These are phyloP conservation scores for Pandion haliaetus DNA, from an alignment of 2,113 vertebrate genomes.

Conservation along the genomic window DNA sequence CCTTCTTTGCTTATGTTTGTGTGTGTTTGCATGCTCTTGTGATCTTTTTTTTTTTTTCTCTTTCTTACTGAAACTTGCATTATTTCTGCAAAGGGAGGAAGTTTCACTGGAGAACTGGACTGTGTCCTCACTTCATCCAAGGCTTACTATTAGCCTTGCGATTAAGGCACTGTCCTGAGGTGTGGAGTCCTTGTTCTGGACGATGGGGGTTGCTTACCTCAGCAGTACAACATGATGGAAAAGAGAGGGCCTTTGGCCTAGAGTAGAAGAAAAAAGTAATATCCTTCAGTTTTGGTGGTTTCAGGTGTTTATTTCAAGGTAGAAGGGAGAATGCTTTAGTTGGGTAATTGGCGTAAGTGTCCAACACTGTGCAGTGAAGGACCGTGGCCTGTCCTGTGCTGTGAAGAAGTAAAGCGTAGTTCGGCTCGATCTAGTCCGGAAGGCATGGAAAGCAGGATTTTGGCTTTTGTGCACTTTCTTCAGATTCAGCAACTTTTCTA, in stretches of 20 bases:
- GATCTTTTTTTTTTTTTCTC: not conserved
- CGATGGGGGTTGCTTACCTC: not conserved
- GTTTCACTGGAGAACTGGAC: not conserved
- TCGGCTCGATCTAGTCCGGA: not conserved
- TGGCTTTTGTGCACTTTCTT: not conserved
- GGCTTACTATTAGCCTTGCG: not conserved
- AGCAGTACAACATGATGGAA: not conserved
- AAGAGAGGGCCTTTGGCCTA: not conserved
- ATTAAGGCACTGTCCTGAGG: not conserved
- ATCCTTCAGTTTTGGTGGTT: not conserved
- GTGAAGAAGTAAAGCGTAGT: not conserved
- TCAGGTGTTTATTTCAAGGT: not conserved
- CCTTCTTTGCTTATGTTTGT: not conserved
- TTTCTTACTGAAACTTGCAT: not conserved
- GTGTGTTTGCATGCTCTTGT: not conserved
- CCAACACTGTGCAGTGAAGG: not conserved
- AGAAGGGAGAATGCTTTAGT: not conserved
- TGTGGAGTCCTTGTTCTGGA: not conserved
- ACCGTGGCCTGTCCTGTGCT: accelerated
- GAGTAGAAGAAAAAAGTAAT: not conserved
- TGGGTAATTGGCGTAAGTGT: not conserved
- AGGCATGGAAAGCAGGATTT: not conserved
- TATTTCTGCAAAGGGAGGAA: not conserved
- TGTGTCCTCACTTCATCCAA: accelerated
- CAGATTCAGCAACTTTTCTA: not conserved